Conservation (phyloP, 2,888 invertebrate species). For the Apantesis nais region DNA sequence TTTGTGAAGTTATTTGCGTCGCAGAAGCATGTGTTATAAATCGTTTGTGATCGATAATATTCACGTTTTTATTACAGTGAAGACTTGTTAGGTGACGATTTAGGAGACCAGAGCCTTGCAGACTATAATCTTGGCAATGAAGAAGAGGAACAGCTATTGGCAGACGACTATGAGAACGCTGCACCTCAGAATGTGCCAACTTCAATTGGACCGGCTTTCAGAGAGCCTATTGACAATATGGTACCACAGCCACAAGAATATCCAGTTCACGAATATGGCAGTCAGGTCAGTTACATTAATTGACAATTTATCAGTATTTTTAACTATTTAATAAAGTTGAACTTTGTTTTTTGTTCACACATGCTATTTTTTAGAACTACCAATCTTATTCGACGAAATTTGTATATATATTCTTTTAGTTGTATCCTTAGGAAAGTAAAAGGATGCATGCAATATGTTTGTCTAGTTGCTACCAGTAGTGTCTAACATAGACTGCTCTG, state of each 20-base stretch:
- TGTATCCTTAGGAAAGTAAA: background rate
- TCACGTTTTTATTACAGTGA: constrained; percentile 70
- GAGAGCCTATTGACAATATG: constrained; percentile 55
- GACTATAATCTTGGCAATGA: constrained; percentile 83
- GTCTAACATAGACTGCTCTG: background rate
- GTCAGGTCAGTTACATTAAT: constrained; percentile 51
- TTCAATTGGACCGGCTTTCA: constrained; percentile 58
- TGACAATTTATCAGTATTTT: background rate
- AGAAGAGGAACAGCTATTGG: constrained; percentile 80
- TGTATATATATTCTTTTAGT: background rate
- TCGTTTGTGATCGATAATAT: constrained; percentile 33
- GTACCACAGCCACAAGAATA: constrained; percentile 64
- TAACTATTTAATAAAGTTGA: background rate
- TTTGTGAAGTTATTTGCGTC: constrained; percentile 28
- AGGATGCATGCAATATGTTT: background rate
- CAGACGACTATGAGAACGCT: constrained; percentile 76
- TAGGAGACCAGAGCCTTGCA: constrained; percentile 80
- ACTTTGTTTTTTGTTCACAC: background rate
- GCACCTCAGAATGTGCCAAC: constrained; percentile 74
- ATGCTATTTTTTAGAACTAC: background rate
- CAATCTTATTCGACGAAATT: background rate
- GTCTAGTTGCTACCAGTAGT: background rate
- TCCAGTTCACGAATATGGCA: constrained; percentile 62
- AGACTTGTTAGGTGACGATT: constrained; percentile 80
- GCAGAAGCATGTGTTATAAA: constrained; percentile 36